Evolutionary conservation across 2,797 vertebrate genomes (phyloP), one percentile per base, ranked within the genome.

Genomic region (Fistularia commersonii): DNA sequence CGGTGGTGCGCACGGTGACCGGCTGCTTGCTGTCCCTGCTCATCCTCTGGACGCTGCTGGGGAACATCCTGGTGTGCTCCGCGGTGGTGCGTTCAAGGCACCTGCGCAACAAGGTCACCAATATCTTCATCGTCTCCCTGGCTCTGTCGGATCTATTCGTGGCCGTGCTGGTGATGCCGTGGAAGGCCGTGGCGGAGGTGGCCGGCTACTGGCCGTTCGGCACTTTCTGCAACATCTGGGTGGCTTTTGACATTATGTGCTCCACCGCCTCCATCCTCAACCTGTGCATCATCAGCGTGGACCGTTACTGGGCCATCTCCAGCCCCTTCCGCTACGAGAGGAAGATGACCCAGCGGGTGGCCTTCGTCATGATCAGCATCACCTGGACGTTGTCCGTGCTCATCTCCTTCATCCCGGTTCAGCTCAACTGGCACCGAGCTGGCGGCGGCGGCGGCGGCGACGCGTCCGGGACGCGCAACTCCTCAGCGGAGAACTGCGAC

Each of bases 201-300:
- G 92, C 92, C 0, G 94, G 95, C 0, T 94, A 93, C 58, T 99
- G 97, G 97, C 96, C 95, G 5, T 99, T 99, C 36, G 96, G 96
- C 41, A 81, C 87, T 46, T 99, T 98, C 86, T 98, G 96, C 52
- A 91, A 93, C 44, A 48, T 96, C 43, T 99, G 96, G 96, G 93
- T 98, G 65, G 95, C 96, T 44, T 98, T 96, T 36, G 97, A 99
- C 82, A 98, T 98, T 66, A 97, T 94, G 95, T 98, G 96, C 77
- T 97, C 93, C 76, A 98, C 97, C 0, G 96, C 96, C 5, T 98
- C 95, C 70, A 99, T 99, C 80, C 93, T 98, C 31, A 95, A 97
- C 88, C 90, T 98, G 3, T 98, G 96, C 5, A 81, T 97, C 44
- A 97, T 98, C 77, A 96, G 95, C 5, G 88, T 98, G 87, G 97